Evolutionary conservation across 2,888 invertebrate species (phyloP), one percentile per base, ranked within the genome.

Genomic region (Mantis religiosa): DNA sequence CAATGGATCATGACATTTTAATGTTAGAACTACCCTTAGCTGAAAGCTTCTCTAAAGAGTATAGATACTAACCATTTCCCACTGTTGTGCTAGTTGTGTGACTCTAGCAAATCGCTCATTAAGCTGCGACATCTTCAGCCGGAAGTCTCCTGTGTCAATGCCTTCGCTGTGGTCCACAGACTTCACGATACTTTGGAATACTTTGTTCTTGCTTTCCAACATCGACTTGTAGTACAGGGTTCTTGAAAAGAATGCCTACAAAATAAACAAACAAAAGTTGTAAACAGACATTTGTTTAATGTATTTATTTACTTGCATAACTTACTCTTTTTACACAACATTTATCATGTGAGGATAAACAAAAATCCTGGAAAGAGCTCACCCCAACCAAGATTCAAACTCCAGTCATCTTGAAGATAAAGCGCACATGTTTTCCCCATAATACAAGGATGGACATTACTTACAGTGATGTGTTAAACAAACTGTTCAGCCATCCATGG

Each of bases 131-230:
- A 98, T 97, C 87, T 95, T 95, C 0, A 95, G 94, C 87, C 94
- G 93, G 54, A 94, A 92, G 27, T 96, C 96, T 0, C 95, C 95
- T 8, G 96, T 96, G 92, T 97, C 97, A 6, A 97, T 95, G 90
- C 96, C 96, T 89, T 96, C 95, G 91, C 96, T 96, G 83, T 95
- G 94, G 91, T 97, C 96, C 0, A 97, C 96, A 0, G 97, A 95
- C 92, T 96, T 96, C 2, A 97, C 95, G 85, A 99, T 97, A 92
- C 96, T 98, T 92, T 97, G 96, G 94, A 98, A 96, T 84, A 98
- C 97, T 93, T 98, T 98, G 93, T 98, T 98, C 94, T 98, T 98
- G 92, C 98, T 98, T 92, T 98, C 98, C 90, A 99, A 93, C 97
- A 98, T 98, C 0, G 98, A 97, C 92, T 97, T 97, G 93, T 98